Conservation (phyloP, 2,797 vertebrate genomes). For the Hemitrygon akajei region DNA sequence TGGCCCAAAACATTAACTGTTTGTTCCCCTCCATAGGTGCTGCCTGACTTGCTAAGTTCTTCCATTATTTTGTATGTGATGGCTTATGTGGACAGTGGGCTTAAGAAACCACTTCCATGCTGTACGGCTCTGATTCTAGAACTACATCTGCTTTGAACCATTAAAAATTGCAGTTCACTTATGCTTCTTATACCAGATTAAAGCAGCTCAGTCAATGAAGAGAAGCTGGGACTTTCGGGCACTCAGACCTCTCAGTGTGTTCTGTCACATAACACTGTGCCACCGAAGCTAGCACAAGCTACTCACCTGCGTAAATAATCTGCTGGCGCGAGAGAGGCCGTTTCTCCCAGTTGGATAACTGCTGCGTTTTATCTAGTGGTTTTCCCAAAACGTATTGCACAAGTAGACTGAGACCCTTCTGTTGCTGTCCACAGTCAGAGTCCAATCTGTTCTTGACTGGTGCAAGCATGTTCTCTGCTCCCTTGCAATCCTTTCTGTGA, state of each 20-base stretch:
- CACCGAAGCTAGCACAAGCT: background rate
- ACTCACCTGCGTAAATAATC: slow-evolving; percentile 74
- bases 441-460: background rate
- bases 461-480: slow-evolving; percentile 39
- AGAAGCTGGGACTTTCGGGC: background rate
- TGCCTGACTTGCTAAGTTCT: too few relatives aligned
- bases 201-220: background rate
- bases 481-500: background rate
- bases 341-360: slow-evolving; percentile 83
- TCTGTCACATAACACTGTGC: background rate
- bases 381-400: slow-evolving; percentile 73
- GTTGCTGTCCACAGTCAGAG: slow-evolving; percentile 41
- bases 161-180: background rate
- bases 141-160: too few relatives aligned
- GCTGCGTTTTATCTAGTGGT: slow-evolving; percentile 75
- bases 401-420: slow-evolving; percentile 77
- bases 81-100: too few relatives aligned
- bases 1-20: too few relatives aligned
- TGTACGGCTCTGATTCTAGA: too few relatives aligned
- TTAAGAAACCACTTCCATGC: too few relatives aligned
- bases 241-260: background rate
- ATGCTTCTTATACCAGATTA: background rate
- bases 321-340: slow-evolving; percentile 70
- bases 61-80: too few relatives aligned
- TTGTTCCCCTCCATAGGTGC: too few relatives aligned